Percentiles rank a stretch among this genome's conserved stretches.
Conservation (phyloP, 2,113 vertebrate species). For the Hiodon tergisus region DNA sequence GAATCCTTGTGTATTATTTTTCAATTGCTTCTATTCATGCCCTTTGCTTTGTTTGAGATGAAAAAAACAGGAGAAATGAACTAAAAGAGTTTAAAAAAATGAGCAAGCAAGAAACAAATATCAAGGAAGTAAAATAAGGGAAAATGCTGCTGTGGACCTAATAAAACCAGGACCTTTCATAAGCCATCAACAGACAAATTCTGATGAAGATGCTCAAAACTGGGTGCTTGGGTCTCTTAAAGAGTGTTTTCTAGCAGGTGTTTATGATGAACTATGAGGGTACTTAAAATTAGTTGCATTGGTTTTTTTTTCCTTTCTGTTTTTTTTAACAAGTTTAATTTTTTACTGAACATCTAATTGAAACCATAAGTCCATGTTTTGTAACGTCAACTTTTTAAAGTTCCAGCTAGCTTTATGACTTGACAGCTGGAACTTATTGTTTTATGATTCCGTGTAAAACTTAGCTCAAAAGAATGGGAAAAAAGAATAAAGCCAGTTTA, state of each 20-base stretch:
- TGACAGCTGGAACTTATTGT: conserved; percentile 63
- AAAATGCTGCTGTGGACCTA: background rate
- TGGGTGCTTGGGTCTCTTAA: background rate
- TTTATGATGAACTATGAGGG: background rate
- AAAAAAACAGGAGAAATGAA: no score
- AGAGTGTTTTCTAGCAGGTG: background rate
- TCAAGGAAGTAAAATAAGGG: no score
- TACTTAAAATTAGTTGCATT: conserved; percentile 35
- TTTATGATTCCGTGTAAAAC: conserved; percentile 41
- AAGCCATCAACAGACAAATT: background rate
- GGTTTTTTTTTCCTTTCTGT: conserved; percentile 24
- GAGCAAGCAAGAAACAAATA: no score
- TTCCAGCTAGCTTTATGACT: conserved; percentile 56
- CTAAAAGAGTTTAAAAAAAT: background rate
- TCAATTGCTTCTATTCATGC: background rate
- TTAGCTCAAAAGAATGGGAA: conserved; percentile 35
- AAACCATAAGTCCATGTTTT: conserved; percentile 54
- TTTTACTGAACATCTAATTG: conserved; percentile 59
- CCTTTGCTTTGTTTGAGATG: background rate
- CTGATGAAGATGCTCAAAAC: background rate
- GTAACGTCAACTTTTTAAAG: conserved; percentile 49
- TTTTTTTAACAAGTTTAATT: conserved; percentile 48
- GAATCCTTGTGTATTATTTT: background rate
- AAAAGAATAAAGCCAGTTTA: conserved; percentile 30
- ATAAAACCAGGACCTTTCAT: no score